Evolutionary conservation across 2,113 vertebrate genomes (phyloP), one percentile per base, ranked within the genome.

Genomic region (Erpornis zantholeuca): DNA sequence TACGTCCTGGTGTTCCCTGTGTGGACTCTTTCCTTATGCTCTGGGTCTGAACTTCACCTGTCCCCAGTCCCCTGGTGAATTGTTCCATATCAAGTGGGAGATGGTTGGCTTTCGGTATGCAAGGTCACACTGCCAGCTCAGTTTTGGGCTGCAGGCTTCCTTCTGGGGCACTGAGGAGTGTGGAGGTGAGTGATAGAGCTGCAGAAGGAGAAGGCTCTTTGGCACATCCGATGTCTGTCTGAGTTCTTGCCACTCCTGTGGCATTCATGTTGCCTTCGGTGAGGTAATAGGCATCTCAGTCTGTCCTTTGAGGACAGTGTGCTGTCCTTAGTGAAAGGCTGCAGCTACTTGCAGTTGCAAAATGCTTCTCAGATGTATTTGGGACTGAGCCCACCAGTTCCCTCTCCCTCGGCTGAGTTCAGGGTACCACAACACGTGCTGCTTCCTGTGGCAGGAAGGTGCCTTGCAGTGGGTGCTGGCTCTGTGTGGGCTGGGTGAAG

Each of bases 1-100:
- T 40, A 65, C 10, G 9, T 72, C 24, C 49, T 68, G 35, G 13
- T 68, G 52, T 18, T 88, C 18, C 11, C 23, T 64, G 2, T 1
- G 0, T 56, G 29, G 33, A 40, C 25, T 19, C 7, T 64, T 25
- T 60, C 8, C 21, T 83, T 38, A 10, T 70, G 24, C 50, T 73
- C 10, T 65, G 68, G 49, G 31, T 77, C 72, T 81, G 64, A 77
- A 44, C 83, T 88, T 88, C 6, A 1, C 38, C 29, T 50, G 29
- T 85, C 16, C 12, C 14, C 3, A 3, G 0, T 56, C 8, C 22
- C 27, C 12, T 1, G 3, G 20, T 47, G 50, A 72, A 29, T 22
- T 1, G 2, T 38, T 5, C 29, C 0, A 0, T 82, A 82, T 24
- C 0, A 11, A 27, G 40, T 3, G 8, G 44, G 57, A 86, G 27